phyloP scores from a whole-genome alignment of 2,888 invertebrate genomes.

The Sinohyriopsis cumingii region DNA sequence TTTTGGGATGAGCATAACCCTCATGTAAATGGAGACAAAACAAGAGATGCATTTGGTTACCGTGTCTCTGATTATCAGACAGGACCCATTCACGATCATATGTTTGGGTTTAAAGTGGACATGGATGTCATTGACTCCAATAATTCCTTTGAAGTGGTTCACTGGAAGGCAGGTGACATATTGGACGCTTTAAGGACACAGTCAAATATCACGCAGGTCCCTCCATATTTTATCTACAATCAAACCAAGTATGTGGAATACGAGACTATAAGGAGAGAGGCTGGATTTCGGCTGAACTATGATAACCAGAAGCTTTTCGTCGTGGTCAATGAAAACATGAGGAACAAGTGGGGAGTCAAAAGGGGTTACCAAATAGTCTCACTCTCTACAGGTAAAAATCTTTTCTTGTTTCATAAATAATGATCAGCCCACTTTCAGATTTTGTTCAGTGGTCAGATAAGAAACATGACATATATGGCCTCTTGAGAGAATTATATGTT shows the following conservation, averaged over 20 bases:
- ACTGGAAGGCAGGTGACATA: conserved; percentile 46
- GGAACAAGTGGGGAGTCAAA: conserved; percentile 41
- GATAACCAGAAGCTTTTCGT: conserved; percentile 42
- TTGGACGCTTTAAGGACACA: conserved; percentile 33
- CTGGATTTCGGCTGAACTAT: conserved; percentile 29
- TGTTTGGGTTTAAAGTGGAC: conserved; percentile 53
- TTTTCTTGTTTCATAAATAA: too few relatives aligned
- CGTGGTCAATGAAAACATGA: conserved; percentile 40
- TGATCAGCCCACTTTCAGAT: too few relatives aligned
- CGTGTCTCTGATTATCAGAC: conserved; percentile 33
- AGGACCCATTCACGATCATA: conserved; percentile 51
- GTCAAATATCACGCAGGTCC: conserved; percentile 13
- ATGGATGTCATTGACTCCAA: conserved; percentile 43
- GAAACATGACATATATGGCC: too few relatives aligned
- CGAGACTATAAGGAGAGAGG: conserved; percentile 36
- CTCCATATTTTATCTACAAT: conserved; percentile 43
- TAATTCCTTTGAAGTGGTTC: conserved; percentile 43
- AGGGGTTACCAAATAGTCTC: conserved; percentile 46
- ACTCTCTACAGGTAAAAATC: conserved; percentile 15
- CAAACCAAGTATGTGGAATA: conserved; percentile 43
- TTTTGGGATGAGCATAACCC: conserved; percentile 46
- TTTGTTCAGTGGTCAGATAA: too few relatives aligned
- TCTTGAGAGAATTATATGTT: too few relatives aligned
- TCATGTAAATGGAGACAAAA: conserved; percentile 23
- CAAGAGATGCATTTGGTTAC: conserved; percentile 46